Percentiles rank a stretch among this genome's conserved stretches.
Evolutionary conservation across 2,797 vertebrate species (phyloP).

Genomic region (Phalanger gymnotis): DNA sequence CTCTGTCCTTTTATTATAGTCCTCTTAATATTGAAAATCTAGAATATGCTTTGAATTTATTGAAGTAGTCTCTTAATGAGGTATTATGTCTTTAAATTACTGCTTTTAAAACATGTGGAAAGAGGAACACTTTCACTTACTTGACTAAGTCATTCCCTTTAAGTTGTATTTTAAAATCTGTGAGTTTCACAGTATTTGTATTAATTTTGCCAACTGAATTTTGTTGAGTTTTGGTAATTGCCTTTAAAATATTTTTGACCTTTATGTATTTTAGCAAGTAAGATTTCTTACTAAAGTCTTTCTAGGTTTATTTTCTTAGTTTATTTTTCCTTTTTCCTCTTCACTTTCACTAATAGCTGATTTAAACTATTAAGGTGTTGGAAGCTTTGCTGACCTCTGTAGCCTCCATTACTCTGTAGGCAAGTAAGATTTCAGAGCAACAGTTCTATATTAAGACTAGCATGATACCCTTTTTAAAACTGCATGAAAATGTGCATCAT

Average conservation of each 20-base stretch:
- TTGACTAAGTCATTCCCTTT: slow-evolving; percentile 46
- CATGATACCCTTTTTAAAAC: slow-evolving; percentile 83
- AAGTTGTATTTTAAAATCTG: slow-evolving; percentile 65
- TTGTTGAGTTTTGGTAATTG: slow-evolving; percentile 56
- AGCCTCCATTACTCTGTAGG: slow-evolving; percentile 87
- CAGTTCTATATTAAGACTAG: slow-evolving; percentile 85
- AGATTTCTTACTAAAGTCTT: slow-evolving; percentile 84
- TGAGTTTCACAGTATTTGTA: slow-evolving; percentile 62
- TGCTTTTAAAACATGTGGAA: background rate
- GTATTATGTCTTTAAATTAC: background rate
- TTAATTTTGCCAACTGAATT: slow-evolving; percentile 52
- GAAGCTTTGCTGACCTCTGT: slow-evolving; percentile 90
- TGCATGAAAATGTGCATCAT: slow-evolving; percentile 86
- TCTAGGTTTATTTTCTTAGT: slow-evolving; percentile 85
- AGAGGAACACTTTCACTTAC: slow-evolving; percentile 23
- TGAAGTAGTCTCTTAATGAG: background rate
- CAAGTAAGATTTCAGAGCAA: slow-evolving; percentile 90
- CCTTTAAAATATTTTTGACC: slow-evolving; percentile 24
- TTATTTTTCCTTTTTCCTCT: slow-evolving; percentile 89
- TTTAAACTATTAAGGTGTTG: slow-evolving; percentile 94
- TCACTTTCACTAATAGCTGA: slow-evolving; percentile 94
- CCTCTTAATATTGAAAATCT: background rate
- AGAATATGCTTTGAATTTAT: background rate
- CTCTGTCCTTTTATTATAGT: background rate
- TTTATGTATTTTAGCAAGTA: slow-evolving; percentile 76